These are phyloP conservation scores for Solen grandis DNA, from an alignment of 1,140 invertebrate genomes.

Conservation along the genomic window DNA sequence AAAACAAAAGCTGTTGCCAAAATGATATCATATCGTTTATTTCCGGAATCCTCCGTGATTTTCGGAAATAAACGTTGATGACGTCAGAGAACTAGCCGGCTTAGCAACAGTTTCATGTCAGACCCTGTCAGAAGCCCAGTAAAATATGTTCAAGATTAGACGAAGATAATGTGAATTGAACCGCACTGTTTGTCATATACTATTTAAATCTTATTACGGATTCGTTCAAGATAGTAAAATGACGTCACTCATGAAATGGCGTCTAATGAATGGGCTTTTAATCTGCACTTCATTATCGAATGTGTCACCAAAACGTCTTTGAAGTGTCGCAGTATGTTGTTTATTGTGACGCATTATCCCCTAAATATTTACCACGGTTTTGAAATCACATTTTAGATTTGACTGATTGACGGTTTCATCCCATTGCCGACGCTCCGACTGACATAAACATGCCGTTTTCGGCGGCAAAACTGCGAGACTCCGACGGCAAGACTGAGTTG, in stretches of 20 bases:
- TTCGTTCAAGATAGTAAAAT: background rate
- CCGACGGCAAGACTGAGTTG: background rate
- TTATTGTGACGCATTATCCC: conserved; percentile 46
- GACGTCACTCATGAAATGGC: background rate
- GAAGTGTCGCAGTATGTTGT: conserved; percentile 41
- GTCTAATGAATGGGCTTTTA: background rate
- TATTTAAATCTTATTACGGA: background rate
- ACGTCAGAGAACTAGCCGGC: background rate
- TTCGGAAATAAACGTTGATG: no score
- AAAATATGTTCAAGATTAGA: no score
- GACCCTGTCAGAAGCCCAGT: background rate
- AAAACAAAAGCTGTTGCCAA: no score
- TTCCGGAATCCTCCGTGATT: no score
- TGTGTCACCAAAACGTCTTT: conserved; percentile 33
- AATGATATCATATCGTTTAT: no score
- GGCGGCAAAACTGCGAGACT: background rate
- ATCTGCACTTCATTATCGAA: conserved; percentile 28
- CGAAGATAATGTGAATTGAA: no score
- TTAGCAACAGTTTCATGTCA: background rate
- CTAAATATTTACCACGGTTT: conserved; percentile 46
- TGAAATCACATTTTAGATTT: conserved; percentile 25
- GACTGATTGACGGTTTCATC: conserved; percentile 38
- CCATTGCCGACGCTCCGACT: background rate
- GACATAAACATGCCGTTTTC: conserved; percentile 21
- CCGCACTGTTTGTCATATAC: no score